Evolutionary conservation across 2,113 vertebrate genomes (phyloP), one percentile per base, ranked within the genome.

Genomic region (Suncus etruscus): DNA sequence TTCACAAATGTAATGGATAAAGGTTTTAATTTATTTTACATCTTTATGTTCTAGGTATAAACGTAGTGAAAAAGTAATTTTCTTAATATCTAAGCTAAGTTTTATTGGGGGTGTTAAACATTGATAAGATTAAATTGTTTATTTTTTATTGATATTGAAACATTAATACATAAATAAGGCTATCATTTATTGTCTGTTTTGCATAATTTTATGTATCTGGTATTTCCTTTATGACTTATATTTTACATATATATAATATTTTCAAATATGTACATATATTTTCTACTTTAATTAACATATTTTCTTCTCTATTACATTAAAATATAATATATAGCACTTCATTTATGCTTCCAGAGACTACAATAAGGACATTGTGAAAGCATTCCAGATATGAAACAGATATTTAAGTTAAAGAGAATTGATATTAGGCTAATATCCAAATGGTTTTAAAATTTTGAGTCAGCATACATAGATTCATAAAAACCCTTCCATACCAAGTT

Each of bases 141-240:
- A 74, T 66, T 83, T 90, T 78, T 76, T 65, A 72, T 58, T 47
- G 79, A 87, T 15, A 70, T 45, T 54, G 31, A 76, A 82, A 73
- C 3, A 31, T 14, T 66, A 31, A 68, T 39, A 70, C 20, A 73
- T 63, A 27, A 66, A 31, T 61, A 83, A 58, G 8, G 3, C 0
- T 81, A 50, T 68, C 2, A 16, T 86, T 83, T 70, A 16, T 61
- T 16, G 12, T 54, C 6, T 31, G 58, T 80, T 66, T 84, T 22
- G 25, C 24, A 78, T 32, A 86, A 47, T 50, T 25, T 78, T 86
- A 9, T 47, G 1, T 29, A 11, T 32, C 8, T 25, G 22, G 2
- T 16, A 54, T 54, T 54, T 54, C 39, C 39, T 39, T 39, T 39
- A 3, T 39, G 39, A 39, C 39, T 15, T 14, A 12, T 54, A 54